phyloP scores from a whole-genome alignment of 2,113 vertebrate species.

The Ictalurus furcatus region DNA sequence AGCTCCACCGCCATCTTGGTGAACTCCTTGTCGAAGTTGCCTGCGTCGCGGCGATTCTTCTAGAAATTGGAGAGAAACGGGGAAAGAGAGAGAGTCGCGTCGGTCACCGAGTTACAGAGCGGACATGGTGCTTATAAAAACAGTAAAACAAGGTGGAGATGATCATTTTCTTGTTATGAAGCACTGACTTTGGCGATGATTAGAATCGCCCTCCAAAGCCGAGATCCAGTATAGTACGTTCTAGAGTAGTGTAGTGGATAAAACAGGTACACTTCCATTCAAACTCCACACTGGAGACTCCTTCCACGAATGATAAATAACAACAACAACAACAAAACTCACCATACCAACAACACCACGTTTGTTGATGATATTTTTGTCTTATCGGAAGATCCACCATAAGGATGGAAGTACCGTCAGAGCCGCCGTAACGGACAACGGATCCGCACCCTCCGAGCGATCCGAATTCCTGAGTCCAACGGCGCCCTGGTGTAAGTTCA shows the following conservation, averaged over 20 bases:
- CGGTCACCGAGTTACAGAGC: not conserved
- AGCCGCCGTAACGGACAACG: not conserved
- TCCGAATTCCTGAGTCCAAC: not conserved
- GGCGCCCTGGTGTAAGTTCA: too few relatives aligned
- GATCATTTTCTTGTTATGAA: not conserved
- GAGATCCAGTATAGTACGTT: not conserved
- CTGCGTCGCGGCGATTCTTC: conserved; percentile 89
- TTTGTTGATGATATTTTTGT: too few relatives aligned
- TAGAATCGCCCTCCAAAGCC: too few relatives aligned
- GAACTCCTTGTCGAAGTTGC: conserved; percentile 99
- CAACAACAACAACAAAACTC: not conserved
- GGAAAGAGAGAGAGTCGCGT: too few relatives aligned
- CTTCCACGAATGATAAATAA: not conserved
- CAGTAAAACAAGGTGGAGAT: not conserved
- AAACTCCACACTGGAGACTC: not conserved
- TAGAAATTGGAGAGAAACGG: conserved; percentile 64
- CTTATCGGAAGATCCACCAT: not conserved
- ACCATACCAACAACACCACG: not conserved
- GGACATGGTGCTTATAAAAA: not conserved
- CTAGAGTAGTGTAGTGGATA: not conserved
- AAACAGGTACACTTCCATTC: not conserved
- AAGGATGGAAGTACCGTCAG: too few relatives aligned
- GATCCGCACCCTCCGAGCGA: not conserved
- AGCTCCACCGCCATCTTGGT: conserved; percentile 95
- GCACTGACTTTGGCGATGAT: too few relatives aligned